Evolutionary conservation across 2,888 invertebrate genomes (phyloP).

Genomic region (Tuberolachnus salignus): DNA sequence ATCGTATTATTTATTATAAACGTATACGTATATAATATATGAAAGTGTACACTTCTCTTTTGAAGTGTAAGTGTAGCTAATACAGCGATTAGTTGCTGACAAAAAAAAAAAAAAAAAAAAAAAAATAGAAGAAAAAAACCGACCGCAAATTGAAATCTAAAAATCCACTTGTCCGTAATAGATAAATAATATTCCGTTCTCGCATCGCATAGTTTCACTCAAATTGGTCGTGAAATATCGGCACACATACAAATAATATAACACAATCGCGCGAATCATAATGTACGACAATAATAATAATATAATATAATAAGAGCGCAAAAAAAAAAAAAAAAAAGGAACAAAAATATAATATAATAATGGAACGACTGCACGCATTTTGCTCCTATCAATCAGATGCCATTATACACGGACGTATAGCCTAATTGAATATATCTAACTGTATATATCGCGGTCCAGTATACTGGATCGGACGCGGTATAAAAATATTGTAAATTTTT

Average conservation of each 20-base stretch:
- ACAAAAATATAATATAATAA: constrained; percentile 36
- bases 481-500: constrained; percentile 10
- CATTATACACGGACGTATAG: constrained; percentile 48
- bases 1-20: constrained; percentile 25
- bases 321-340: constrained; percentile 30
- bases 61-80: constrained; percentile 23
- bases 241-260: constrained; percentile 31
- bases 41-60: background rate
- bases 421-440: constrained; percentile 55
- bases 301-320: constrained; percentile 35
- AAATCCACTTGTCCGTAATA: constrained; percentile 50
- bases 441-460: constrained; percentile 24
- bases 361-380: constrained; percentile 41
- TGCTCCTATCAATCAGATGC: constrained; percentile 43
- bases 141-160: constrained; percentile 49
- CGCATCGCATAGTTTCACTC: constrained; percentile 32
- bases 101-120: constrained; percentile 38
- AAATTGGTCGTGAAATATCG: constrained; percentile 54
- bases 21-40: background rate
- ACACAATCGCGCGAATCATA: constrained; percentile 38
- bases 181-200: constrained; percentile 36
- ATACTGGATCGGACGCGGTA: constrained; percentile 12
- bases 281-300: constrained; percentile 34
- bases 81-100: constrained; percentile 47
- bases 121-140: constrained; percentile 27